These are phyloP conservation scores for Centropus bengalensis DNA, from an alignment of 2,113 vertebrate species.

Conservation along the genomic window DNA sequence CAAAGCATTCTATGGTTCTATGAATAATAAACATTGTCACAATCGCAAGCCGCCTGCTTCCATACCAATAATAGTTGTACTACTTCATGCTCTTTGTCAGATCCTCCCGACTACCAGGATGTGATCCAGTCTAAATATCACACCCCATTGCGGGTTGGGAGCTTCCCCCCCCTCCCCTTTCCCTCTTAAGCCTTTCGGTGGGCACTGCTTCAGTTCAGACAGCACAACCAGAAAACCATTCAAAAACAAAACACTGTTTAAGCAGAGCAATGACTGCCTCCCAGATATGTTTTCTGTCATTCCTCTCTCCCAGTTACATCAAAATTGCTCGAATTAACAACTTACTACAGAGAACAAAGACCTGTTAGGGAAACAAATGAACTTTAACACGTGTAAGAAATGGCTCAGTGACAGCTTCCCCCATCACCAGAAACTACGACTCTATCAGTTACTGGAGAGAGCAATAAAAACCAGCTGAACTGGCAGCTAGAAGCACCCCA, in stretches of 20 bases:
- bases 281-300: not conserved
- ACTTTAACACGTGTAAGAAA: not conserved
- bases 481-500: not conserved
- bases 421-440: not conserved
- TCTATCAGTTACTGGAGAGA: not conserved
- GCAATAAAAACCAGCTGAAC: not conserved
- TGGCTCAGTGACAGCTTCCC: not conserved
- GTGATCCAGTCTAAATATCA: not conserved
- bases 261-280: not conserved
- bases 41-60: not conserved
- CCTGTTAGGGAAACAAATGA: not conserved
- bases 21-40: not conserved
- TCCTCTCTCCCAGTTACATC: not conserved
- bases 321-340: not conserved
- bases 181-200: not conserved
- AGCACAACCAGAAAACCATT: not conserved
- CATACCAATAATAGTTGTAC: not conserved
- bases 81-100: not conserved
- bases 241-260: not conserved
- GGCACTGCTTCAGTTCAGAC: not conserved
- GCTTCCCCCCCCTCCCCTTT: fast-evolving
- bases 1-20: too few species aligned
- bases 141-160: not conserved
- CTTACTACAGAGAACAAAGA: not conserved
- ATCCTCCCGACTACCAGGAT: not conserved